Percentiles rank a stretch among this genome's conserved stretches.
Conservation (phyloP, 2,888 invertebrate species). For the Tiphia femorata region DNA sequence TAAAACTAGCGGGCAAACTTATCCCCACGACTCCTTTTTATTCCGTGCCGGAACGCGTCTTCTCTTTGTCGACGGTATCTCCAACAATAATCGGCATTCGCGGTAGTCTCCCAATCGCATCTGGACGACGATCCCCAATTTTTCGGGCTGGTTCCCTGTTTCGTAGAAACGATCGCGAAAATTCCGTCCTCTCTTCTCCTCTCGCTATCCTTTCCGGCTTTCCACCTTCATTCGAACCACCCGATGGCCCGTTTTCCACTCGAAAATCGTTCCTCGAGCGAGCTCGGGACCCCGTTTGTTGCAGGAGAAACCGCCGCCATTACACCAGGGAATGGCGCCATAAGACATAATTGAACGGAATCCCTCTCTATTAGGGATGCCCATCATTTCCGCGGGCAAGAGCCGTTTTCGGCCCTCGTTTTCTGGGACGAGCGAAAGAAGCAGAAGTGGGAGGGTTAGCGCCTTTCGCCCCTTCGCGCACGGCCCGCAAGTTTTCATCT, state of each 20-base stretch:
- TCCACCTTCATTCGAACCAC: background rate
- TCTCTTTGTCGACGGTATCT: no score
- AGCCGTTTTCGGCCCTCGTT: slow-evolving; percentile 44
- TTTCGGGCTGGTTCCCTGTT: no score
- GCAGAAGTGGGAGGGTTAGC: no score
- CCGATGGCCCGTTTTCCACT: slow-evolving; percentile 13
- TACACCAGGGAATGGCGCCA: slow-evolving; percentile 48
- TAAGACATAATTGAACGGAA: slow-evolving; percentile 63
- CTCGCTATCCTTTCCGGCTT: slow-evolving; percentile 1
- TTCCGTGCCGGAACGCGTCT: no score
- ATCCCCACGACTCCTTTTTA: no score
- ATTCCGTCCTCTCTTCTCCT: slow-evolving; percentile 1
- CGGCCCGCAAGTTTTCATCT: no score
- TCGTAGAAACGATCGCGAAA: no score
- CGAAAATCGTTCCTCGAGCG: slow-evolving; percentile 21
- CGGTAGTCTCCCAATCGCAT: no score
- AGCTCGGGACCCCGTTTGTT: slow-evolving; percentile 5
- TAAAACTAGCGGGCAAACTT: no score
- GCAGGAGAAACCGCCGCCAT: slow-evolving; percentile 38
- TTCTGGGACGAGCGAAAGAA: slow-evolving; percentile 15
- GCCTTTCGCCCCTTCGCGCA: background rate
- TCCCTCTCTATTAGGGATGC: slow-evolving; percentile 57
- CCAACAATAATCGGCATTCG: no score
- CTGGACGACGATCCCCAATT: no score
- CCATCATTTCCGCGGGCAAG: slow-evolving; percentile 49